Evolutionary conservation across 2,888 invertebrate species (phyloP).

Genomic region (Thereva nobilitata): DNA sequence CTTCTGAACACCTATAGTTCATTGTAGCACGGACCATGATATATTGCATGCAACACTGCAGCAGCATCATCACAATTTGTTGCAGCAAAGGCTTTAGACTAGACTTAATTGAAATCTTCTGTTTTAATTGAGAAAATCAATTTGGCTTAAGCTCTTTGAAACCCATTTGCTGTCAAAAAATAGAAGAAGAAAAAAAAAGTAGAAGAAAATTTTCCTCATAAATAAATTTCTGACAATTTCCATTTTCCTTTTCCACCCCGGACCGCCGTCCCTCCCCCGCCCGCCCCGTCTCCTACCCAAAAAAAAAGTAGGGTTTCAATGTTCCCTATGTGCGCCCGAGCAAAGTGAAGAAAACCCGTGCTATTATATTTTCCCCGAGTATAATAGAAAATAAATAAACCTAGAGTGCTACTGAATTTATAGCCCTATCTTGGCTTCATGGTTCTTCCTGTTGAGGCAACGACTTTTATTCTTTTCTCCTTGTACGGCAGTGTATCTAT

Average conservation of each 20-base stretch:
- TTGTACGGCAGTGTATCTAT: constrained; percentile 12
- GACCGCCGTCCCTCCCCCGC: constrained; percentile 7
- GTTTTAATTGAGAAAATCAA: constrained; percentile 33
- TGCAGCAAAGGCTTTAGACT: constrained; percentile 5
- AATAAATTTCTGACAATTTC: constrained; percentile 43
- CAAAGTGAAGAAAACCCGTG: constrained; percentile 34
- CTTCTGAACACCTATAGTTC: too few relatives aligned
- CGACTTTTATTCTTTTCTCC: constrained; percentile 31
- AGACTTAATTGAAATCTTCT: constrained; percentile 7
- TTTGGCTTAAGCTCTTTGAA: constrained; percentile 18
- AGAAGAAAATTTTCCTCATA: constrained; percentile 37
- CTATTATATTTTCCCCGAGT: constrained; percentile 38
- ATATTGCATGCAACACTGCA: too few relatives aligned
- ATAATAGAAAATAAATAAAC: constrained; percentile 43
- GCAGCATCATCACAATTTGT: not conserved
- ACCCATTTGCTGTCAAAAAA: constrained; percentile 1
- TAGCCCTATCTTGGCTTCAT: constrained; percentile 41
- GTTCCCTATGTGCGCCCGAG: constrained; percentile 14
- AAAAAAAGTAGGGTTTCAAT: too few relatives aligned
- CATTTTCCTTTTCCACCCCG: constrained; percentile 37
- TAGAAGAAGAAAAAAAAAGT: constrained; percentile 5
- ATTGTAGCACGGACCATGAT: too few relatives aligned
- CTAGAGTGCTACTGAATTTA: constrained; percentile 41
- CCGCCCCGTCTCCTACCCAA: not conserved
- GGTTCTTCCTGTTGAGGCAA: constrained; percentile 40